Conservation (phyloP, 2,113 vertebrate genomes). For the Aegithalos caudatus region DNA sequence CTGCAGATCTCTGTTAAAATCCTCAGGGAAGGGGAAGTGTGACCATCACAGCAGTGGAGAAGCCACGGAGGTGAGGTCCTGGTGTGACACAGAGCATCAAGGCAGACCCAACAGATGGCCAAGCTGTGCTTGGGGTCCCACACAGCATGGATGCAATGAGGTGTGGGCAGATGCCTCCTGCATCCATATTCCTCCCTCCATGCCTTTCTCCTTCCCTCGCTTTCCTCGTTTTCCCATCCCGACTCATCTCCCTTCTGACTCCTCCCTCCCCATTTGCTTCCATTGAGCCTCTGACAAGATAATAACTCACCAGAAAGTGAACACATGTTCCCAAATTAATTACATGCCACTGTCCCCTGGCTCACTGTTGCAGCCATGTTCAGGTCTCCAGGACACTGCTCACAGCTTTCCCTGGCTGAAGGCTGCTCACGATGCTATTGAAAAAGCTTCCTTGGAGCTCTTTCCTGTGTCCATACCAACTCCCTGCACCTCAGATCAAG, state of each 20-base stretch:
- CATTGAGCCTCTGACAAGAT: conserved; percentile 5
- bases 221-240: background rate
- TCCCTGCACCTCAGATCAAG: background rate
- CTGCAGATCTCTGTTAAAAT: background rate
- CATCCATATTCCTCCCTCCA: background rate
- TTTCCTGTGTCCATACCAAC: accelerated
- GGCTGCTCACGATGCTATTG: accelerated
- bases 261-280: background rate
- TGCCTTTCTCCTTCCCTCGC: background rate
- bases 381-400: background rate
- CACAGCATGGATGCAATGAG: accelerated
- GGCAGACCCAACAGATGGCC: background rate
- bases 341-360: background rate
- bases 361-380: background rate
- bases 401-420: background rate
- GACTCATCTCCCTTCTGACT: background rate
- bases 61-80: accelerated
- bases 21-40: background rate
- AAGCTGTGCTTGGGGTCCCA: background rate
- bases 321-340: background rate
- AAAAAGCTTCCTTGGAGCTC: background rate
- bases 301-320: conserved; percentile 19
- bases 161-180: background rate
- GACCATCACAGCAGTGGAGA: background rate
- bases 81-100: background rate